These are phyloP conservation scores for Poeciliopsis infans DNA, from an alignment of 2,797 vertebrate species.

Conservation along the genomic window DNA sequence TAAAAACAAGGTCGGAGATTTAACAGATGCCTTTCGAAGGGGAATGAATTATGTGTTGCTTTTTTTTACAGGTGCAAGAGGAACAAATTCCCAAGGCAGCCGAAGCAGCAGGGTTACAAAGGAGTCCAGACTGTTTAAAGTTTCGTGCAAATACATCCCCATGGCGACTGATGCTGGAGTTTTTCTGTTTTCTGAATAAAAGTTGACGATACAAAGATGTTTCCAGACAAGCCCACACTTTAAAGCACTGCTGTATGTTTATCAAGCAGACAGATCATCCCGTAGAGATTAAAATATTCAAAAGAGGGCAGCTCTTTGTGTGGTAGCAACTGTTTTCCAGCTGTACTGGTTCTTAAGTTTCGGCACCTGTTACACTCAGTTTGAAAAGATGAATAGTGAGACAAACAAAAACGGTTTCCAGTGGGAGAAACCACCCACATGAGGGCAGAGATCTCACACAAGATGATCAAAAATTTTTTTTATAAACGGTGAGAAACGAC, in stretches of 20 bases:
- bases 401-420: slow-evolving; percentile 32
- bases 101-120: slow-evolving; percentile 59
- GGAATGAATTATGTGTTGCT: not conserved
- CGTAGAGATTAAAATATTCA: slow-evolving; percentile 34
- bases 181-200: not conserved
- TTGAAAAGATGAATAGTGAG: slow-evolving; percentile 39
- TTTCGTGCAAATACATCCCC: not conserved
- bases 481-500: not conserved
- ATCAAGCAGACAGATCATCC: slow-evolving; percentile 17
- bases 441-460: slow-evolving; percentile 17
- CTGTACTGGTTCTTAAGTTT: slow-evolving; percentile 33
- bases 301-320: slow-evolving; percentile 23
- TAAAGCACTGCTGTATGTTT: slow-evolving; percentile 2
- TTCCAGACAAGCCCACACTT: slow-evolving; percentile 9
- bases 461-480: slow-evolving; percentile 18
- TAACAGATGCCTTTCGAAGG: not conserved
- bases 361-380: slow-evolving; percentile 18
- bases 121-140: slow-evolving; percentile 56
- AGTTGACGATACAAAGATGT: slow-evolving; percentile 5
- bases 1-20: not conserved
- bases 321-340: slow-evolving; percentile 13
- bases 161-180: not conserved
- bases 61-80: slow-evolving; percentile 66
- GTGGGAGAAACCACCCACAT: slow-evolving; percentile 17
- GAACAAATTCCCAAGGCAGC: slow-evolving; percentile 51